Evolutionary conservation across 2,888 invertebrate species (phyloP).

Genomic region (Dryadula phaetusa): DNA sequence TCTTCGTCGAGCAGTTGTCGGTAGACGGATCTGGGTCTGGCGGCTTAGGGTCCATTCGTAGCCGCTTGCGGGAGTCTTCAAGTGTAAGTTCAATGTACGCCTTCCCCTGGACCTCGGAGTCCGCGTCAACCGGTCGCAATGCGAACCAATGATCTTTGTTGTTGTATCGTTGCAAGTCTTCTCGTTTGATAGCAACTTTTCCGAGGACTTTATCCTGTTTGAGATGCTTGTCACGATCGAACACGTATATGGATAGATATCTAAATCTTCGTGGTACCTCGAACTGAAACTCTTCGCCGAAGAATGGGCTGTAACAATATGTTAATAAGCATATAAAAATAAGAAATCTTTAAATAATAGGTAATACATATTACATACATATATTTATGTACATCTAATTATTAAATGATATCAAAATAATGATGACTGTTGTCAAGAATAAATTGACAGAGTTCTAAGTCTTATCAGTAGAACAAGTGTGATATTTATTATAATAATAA

Average conservation of each 20-base stretch:
- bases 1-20: conserved; percentile 63
- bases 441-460: conserved; percentile 28
- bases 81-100: conserved; percentile 92
- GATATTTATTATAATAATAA: conserved; percentile 24
- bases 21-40: conserved; percentile 71
- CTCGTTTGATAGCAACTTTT: conserved; percentile 92
- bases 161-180: conserved; percentile 93
- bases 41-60: conserved; percentile 81
- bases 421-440: conserved; percentile 32
- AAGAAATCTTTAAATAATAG: not conserved
- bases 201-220: conserved; percentile 93
- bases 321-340: conserved; percentile 16
- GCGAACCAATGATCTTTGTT: conserved; percentile 97
- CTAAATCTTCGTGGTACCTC: conserved; percentile 96
- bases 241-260: conserved; percentile 94
- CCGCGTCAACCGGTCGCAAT: conserved; percentile 92
- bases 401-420: conserved; percentile 28
- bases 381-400: conserved; percentile 19
- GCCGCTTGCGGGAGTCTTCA: conserved; percentile 83
- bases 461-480: conserved; percentile 39
- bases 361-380: not conserved
- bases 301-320: conserved; percentile 90
- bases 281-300: conserved; percentile 96
- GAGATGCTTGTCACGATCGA: conserved; percentile 92
- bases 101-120: conserved; percentile 96